Base-by-base conservation (phyloP, 2,113 vertebrate species). In the Spermophilus dauricus region DNA sequence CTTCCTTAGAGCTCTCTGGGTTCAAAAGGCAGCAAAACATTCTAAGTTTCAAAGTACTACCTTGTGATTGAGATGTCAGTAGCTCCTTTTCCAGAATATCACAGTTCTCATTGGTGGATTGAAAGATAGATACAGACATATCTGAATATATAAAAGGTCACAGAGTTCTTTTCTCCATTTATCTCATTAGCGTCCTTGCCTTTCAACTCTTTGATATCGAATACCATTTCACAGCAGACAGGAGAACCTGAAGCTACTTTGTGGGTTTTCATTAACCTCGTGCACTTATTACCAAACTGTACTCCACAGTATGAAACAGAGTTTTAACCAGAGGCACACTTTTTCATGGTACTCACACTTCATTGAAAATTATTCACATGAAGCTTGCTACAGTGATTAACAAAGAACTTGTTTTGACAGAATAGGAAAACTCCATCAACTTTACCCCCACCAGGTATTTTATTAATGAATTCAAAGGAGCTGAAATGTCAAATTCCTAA, bases 401-500 rank as follows among this genome's bases (percentile, higher is more conserved):
- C 42, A 87, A 85, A 69, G 48, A 67, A 91, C 12, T 76, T 80
- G 1, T 48, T 95, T 22, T 18, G 5, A 82, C 16, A 0, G 56
- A 92, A 91, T 42, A 14, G 0, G 69, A 4, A 51, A 17, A 53
- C 30, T 17, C 30, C 76, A 4, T 94, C 56, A 87, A 28, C 37
- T 69, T 14, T 7, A 93, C n/a, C 1, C 22, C 3, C 8, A 12
- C 4, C 1, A 70, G 20, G 2, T 56, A 34, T 51, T 37, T 76
- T 63, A 90, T 83, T 56, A 95, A 65, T 94, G 81, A 92, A 2
- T n/a, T 63, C 13, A 39, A 73, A 39, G 53, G 92, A 94, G 0
- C 0, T 89, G 16, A 63, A 89, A 96, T 89, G 3, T 0, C 67
- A 97, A 97, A 80, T 26, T 65, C 32, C 56, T 42, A 10, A 67